Percentiles rank a stretch among this genome's conserved stretches.
Evolutionary conservation across 2,113 vertebrate genomes (phyloP).

Genomic region (Chloropsis hardwickii): DNA sequence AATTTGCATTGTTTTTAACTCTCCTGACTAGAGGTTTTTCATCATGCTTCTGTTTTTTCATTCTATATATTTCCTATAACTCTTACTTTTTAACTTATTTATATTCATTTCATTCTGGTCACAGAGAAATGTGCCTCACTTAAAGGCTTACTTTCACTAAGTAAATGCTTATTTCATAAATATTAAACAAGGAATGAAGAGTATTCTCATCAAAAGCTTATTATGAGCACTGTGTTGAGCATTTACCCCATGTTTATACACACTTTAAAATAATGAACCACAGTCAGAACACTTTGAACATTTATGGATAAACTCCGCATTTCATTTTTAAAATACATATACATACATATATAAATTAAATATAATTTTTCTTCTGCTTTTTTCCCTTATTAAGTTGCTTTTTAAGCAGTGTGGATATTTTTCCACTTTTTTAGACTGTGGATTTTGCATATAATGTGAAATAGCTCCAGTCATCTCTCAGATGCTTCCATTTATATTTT

Average conservation of each 20-base stretch:
- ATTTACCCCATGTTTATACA: slow-evolving; percentile 19
- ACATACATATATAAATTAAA: neutral
- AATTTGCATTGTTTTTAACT: slow-evolving; percentile 16
- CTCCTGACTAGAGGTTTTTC: neutral
- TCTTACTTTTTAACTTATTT: neutral
- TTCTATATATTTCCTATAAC: neutral
- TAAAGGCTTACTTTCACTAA: slow-evolving; percentile 14
- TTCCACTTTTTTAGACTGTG: neutral
- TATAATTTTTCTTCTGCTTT: neutral
- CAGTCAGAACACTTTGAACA: neutral
- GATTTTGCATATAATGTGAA: neutral
- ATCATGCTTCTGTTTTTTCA: neutral
- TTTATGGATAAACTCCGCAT: neutral
- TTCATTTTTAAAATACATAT: neutral
- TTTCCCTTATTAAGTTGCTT: neutral
- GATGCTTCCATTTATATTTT: neutral
- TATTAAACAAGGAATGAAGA: slow-evolving; percentile 38
- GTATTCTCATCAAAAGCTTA: slow-evolving; percentile 38
- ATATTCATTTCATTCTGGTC: neutral
- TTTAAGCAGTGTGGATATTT: neutral
- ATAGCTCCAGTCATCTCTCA: neutral
- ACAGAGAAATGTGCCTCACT: neutral
- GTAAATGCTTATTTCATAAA: slow-evolving; percentile 55
- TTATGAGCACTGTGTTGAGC: neutral
- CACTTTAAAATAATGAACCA: slow-evolving; percentile 33